Evolutionary conservation across 2,888 invertebrate species (phyloP).

Genomic region (Cantharis rufa): DNA sequence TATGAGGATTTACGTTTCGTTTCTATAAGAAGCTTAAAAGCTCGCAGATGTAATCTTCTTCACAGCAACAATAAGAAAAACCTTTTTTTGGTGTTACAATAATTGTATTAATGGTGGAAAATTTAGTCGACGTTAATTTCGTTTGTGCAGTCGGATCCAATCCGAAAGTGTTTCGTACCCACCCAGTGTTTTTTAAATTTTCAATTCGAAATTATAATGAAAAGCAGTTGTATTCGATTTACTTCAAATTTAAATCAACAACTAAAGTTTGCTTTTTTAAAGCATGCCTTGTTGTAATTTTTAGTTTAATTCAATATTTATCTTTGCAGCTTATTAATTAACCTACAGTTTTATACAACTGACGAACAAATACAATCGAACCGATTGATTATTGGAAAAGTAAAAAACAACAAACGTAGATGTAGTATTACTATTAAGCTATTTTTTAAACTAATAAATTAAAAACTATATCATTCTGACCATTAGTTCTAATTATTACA

Average conservation of each 20-base stretch:
- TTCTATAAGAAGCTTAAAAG: neutral
- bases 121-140: neutral
- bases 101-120: neutral
- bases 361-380: neutral
- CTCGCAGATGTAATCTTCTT: neutral
- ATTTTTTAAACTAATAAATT: too few relatives aligned
- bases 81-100: neutral
- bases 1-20: neutral
- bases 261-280: neutral
- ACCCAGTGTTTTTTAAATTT: neutral
- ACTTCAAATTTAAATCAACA: neutral
- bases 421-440: too few relatives aligned
- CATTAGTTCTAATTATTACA: too few relatives aligned
- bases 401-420: too few relatives aligned
- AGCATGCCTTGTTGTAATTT: neutral
- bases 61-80: neutral
- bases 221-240: neutral
- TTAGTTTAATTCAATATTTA: neutral
- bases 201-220: neutral
- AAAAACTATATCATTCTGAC: too few relatives aligned
- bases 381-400: neutral
- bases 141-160: neutral
- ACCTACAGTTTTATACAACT: neutral
- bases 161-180: neutral
- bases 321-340: neutral